phyloP scores from a whole-genome alignment of 2,888 invertebrate species.

The Agrochola circellaris region DNA sequence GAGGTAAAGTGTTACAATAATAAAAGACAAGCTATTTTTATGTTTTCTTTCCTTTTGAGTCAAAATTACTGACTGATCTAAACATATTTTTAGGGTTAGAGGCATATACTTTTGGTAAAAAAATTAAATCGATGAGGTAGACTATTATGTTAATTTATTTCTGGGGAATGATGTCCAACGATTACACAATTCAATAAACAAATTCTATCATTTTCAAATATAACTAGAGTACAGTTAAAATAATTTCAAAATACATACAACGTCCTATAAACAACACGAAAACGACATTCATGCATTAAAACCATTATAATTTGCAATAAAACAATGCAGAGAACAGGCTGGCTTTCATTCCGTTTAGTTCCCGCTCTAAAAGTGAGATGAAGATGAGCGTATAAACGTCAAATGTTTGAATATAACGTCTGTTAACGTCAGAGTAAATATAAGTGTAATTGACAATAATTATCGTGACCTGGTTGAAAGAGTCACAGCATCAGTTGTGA shows the following conservation, averaged over 20 bases:
- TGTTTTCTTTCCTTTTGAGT: not conserved
- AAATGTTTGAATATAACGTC: slow-evolving; percentile 47
- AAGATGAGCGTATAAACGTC: slow-evolving; percentile 49
- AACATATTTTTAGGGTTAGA: too few species aligned
- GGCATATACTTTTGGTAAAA: not conserved
- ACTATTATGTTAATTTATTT: not conserved
- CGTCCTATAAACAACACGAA: slow-evolving; percentile 34
- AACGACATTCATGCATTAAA: slow-evolving; percentile 36
- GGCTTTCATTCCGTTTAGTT: slow-evolving; percentile 35
- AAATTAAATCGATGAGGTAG: not conserved
- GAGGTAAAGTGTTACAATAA: not conserved
- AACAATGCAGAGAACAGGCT: slow-evolving; percentile 41
- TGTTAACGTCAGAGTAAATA: slow-evolving; percentile 51
- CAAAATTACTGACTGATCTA: not conserved
- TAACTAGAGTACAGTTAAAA: slow-evolving; percentile 8
- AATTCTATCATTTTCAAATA: slow-evolving; percentile 2
- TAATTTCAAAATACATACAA: slow-evolving; percentile 16
- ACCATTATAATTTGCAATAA: slow-evolving; percentile 53
- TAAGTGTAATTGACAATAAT: slow-evolving; percentile 56
- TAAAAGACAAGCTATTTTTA: too few species aligned
- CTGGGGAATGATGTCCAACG: not conserved
- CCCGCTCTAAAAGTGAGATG: slow-evolving; percentile 34
- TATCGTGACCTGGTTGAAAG: slow-evolving; percentile 51
- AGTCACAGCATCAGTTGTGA: slow-evolving; percentile 28
- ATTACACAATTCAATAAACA: not conserved